These are phyloP conservation scores for Pocillopora verrucosa DNA, from an alignment of 64 coral and sea anemone genomes.

Conservation along the genomic window DNA sequence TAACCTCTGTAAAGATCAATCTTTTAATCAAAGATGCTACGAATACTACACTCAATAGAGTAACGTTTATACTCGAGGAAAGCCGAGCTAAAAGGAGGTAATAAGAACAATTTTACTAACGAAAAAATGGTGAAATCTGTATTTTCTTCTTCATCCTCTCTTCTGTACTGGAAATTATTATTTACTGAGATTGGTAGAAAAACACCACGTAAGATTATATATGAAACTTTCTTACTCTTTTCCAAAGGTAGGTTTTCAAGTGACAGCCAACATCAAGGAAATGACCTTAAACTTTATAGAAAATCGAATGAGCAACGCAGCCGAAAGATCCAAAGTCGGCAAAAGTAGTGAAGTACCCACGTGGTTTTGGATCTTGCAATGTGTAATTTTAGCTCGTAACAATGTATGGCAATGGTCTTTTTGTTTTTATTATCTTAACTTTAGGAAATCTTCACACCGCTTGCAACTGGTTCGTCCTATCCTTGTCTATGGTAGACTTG, in stretches of 20 bases:
- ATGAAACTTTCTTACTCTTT: neutral
- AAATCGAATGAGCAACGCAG: neutral
- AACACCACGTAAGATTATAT: neutral
- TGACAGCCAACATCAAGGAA: neutral
- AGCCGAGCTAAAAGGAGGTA: no score
- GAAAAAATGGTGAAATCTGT: no score
- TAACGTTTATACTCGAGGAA: no score
- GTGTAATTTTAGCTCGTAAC: slow-evolving; percentile 27
- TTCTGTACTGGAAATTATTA: no score
- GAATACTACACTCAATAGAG: no score
- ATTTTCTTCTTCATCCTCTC: no score
- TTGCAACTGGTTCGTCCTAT: slow-evolving; percentile 53
- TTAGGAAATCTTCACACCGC: slow-evolving; percentile 44
- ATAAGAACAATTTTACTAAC: no score
- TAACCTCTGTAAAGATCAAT: neutral
- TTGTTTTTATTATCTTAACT: slow-evolving; percentile 48
- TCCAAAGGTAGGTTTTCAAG: neutral
- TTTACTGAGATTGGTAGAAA: neutral
- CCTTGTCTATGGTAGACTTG: slow-evolving; percentile 49
- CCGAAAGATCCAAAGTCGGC: neutral
- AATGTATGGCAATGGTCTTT: slow-evolving; percentile 51
- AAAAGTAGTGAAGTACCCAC: neutral
- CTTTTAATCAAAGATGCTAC: no score
- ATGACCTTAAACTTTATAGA: neutral
- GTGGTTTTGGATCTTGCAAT: slow-evolving; percentile 57